Evolutionary conservation across 2,888 invertebrate genomes (phyloP).

Genomic region (Piscicola geometra): DNA sequence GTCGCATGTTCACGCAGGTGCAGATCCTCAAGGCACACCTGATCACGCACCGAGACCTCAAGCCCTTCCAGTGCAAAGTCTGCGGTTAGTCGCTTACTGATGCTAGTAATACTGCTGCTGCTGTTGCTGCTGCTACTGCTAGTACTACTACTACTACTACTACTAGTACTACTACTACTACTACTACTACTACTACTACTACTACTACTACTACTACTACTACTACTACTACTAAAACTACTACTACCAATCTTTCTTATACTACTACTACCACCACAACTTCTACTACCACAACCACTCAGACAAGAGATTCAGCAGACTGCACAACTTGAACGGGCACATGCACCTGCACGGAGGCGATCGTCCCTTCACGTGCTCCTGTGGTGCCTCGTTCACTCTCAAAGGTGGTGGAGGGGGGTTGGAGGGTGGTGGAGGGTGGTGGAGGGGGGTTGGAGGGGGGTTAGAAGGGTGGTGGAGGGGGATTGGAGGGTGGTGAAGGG

Average conservation of each 20-base stretch:
- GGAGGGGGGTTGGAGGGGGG: no score
- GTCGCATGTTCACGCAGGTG: constrained; percentile 55
- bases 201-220: no score
- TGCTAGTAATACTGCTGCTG: background rate
- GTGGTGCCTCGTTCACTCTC: constrained; percentile 56
- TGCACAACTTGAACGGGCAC: constrained; percentile 56
- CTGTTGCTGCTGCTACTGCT: background rate
- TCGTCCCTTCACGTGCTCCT: constrained; percentile 55
- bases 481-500: no score
- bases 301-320: constrained; percentile 55
- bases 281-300: constrained; percentile 14
- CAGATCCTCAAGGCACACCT: constrained; percentile 57
- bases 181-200: no score
- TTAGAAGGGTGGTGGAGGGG: no score
- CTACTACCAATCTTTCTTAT: no score
- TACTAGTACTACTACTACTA: no score
- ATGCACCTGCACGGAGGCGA: constrained; percentile 55
- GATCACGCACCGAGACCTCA: constrained; percentile 55
- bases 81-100: constrained; percentile 49
- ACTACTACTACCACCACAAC: no score
- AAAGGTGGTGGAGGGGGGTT: no score
- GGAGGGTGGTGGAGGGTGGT: no score
- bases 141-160: no score
- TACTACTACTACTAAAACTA: no score
- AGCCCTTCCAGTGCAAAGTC: constrained; percentile 54